Percentiles rank a stretch among this genome's conserved stretches.
These are phyloP conservation scores for Ctenoplectra terminalis DNA, from an alignment of 1,140 invertebrate species.

Conservation along the genomic window DNA sequence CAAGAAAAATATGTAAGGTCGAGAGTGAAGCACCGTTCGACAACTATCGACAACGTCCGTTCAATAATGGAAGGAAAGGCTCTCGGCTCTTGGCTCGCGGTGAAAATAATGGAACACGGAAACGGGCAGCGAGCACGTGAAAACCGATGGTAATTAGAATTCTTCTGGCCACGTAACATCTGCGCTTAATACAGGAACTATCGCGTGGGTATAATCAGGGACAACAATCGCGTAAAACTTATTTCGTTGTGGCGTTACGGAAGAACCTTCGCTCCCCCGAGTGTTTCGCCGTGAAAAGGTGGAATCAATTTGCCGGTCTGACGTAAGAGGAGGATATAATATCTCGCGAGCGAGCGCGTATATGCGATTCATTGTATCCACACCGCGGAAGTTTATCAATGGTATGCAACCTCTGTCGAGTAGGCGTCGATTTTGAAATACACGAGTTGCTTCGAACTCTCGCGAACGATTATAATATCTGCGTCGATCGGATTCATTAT, in stretches of 20 bases:
- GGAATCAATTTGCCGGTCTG: conserved; percentile 54
- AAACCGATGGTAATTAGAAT: conserved; percentile 48
- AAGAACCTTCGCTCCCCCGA: conserved; percentile 39
- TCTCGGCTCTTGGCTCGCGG: background rate
- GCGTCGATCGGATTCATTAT: background rate
- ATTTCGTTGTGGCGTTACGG: conserved; percentile 40
- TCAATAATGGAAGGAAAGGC: conserved; percentile 2
- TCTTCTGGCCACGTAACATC: conserved; percentile 41
- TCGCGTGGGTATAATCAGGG: conserved; percentile 48
- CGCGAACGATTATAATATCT: background rate
- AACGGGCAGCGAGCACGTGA: conserved; percentile 17
- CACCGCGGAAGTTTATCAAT: conserved; percentile 47
- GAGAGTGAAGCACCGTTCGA: background rate
- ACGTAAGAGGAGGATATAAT: conserved; percentile 51
- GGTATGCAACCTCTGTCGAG: conserved; percentile 20
- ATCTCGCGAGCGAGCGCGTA: conserved; percentile 9
- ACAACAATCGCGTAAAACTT: conserved; percentile 40
- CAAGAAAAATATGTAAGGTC: background rate
- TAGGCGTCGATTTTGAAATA: conserved; percentile 37
- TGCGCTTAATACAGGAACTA: conserved; percentile 39
- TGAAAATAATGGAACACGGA: conserved; percentile 42
- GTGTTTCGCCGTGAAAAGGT: conserved; percentile 46
- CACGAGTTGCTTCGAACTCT: background rate
- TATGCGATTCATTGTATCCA: conserved; percentile 36
- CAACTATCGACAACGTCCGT: background rate